Evolutionary conservation across 2,888 invertebrate species (phyloP).

Genomic region (Clitarchus hookeri): DNA sequence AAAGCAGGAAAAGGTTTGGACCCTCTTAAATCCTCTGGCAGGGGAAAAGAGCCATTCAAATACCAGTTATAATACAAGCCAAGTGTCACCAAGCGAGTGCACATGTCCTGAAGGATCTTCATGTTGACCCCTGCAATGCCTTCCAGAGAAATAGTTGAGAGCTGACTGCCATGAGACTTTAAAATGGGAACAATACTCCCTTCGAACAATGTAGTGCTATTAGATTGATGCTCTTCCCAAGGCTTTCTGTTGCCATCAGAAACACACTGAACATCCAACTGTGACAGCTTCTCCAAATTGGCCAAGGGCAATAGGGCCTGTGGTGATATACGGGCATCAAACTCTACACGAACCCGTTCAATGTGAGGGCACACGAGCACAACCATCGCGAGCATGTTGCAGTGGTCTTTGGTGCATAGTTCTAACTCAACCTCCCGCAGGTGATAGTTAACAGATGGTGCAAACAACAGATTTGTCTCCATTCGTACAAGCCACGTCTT

Average conservation of each 20-base stretch:
- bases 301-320: constrained; percentile 38
- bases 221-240: constrained; percentile 30
- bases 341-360: constrained; percentile 41
- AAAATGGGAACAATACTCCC: constrained; percentile 41
- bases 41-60: constrained; percentile 35
- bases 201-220: constrained; percentile 33
- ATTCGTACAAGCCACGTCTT: constrained; percentile 34
- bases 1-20: constrained; percentile 39
- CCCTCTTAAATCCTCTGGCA: constrained; percentile 31
- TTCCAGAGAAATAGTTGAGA: constrained; percentile 40
- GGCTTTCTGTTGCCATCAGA: constrained; percentile 32
- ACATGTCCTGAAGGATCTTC: constrained; percentile 35
- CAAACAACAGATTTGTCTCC: constrained; percentile 27
- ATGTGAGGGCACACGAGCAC: constrained; percentile 40
- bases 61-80: constrained; percentile 43
- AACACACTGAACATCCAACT: constrained; percentile 41
- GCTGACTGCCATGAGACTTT: constrained; percentile 36
- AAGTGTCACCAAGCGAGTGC: constrained; percentile 37
- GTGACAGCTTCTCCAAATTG: constrained; percentile 35
- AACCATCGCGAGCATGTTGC: constrained; percentile 37
- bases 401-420: constrained; percentile 38
- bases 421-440: constrained; percentile 40
- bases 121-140: constrained; percentile 40
- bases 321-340: constrained; percentile 39
- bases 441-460: constrained; percentile 29